phyloP scores from a whole-genome alignment of 2,113 vertebrate genomes.

The Oncorhynchus nerka region DNA sequence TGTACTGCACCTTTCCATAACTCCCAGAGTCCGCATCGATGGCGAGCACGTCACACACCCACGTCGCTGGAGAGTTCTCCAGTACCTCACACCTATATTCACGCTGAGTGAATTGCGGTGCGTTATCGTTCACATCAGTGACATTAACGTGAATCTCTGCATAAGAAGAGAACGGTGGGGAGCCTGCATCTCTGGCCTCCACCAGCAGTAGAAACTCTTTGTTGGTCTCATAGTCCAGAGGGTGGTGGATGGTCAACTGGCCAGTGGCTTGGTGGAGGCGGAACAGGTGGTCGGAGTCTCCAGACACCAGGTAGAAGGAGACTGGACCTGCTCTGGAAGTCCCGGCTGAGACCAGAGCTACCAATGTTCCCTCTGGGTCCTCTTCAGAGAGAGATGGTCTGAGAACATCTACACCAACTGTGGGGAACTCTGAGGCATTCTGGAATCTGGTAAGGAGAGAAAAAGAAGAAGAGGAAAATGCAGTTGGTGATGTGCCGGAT shows the following conservation, averaged over 20 bases:
- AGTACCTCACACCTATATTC: slow-evolving; percentile 70
- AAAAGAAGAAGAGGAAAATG: too few species aligned
- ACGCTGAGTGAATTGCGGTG: slow-evolving; percentile 65
- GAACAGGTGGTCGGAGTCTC: slow-evolving; percentile 68
- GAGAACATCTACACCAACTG: slow-evolving; percentile 50
- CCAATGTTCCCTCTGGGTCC: slow-evolving; percentile 48
- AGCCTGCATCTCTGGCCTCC: slow-evolving; percentile 73
- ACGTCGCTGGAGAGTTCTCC: slow-evolving; percentile 63
- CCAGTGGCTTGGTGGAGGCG: slow-evolving; percentile 60
- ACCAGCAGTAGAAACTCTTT: slow-evolving; percentile 63
- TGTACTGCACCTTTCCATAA: slow-evolving; percentile 64
- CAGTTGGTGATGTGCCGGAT: too few species aligned
- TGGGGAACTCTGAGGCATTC: slow-evolving; percentile 64
- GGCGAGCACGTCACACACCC: slow-evolving; percentile 67
- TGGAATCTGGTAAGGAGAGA: slow-evolving; percentile 45
- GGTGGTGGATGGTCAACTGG: slow-evolving; percentile 56
- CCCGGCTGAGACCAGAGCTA: slow-evolving; percentile 54
- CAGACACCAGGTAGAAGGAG: slow-evolving; percentile 69
- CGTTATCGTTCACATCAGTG: slow-evolving; percentile 72
- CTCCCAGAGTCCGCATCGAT: slow-evolving; percentile 66
- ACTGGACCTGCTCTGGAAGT: slow-evolving; percentile 59
- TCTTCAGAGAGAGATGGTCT: slow-evolving; percentile 60
- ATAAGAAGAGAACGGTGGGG: slow-evolving; percentile 73
- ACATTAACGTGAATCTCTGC: slow-evolving; percentile 64
- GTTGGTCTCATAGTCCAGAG: slow-evolving; percentile 71